Base-by-base conservation (phyloP, 2,888 invertebrate genomes). In the Rhaphigaster nebulosa region DNA sequence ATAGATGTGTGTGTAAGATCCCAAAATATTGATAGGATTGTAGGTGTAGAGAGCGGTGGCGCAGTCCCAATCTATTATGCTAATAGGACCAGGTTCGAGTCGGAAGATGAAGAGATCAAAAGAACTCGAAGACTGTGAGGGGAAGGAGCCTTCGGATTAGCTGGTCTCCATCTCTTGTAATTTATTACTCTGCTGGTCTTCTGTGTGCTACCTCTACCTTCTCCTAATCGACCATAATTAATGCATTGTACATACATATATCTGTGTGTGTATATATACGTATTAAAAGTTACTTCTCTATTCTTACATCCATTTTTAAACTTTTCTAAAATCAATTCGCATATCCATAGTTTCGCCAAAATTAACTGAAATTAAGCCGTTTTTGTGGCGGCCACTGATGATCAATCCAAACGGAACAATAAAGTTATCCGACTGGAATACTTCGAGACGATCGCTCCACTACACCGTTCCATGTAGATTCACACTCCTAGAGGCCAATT, bases 31-130 rank as follows among this genome's bases (percentile, higher is more conserved):
- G 70, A 76, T 38, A 38, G 70, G 70, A 76, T 76, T 20, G 70
- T 38, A 76, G 70, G 70, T 76, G 70, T 76, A 76, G 20, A 38
- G 23, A 38, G 54, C 8, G 26, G 56, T 10, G 3, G 52, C 2
- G 38, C 52, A 50, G 87, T 65, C 60, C n/a, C 88, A 88, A 88
- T 88, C 88, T 88, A 88, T 41, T 88, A 88, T 88, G 88, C 41
- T 65, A 88, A 88, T 88, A 65, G 88, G 87, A 20, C 1, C n/a
- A 50, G 50, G 45, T 29, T 2, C 29, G 87, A 56, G 54, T 18
- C 29, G 29, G 56, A 38, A 13, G 88, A 88, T 88, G 88, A 88
- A 88, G 88, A 88, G 88, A 88, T 88, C 88, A 88, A 65, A 88
- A 34, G 70, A n/a, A n/a, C n/a, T n/a, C n/a, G n/a, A n/a, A n/a